phyloP scores from a whole-genome alignment of 2,888 invertebrate species.

The Odontocolon sp. region DNA sequence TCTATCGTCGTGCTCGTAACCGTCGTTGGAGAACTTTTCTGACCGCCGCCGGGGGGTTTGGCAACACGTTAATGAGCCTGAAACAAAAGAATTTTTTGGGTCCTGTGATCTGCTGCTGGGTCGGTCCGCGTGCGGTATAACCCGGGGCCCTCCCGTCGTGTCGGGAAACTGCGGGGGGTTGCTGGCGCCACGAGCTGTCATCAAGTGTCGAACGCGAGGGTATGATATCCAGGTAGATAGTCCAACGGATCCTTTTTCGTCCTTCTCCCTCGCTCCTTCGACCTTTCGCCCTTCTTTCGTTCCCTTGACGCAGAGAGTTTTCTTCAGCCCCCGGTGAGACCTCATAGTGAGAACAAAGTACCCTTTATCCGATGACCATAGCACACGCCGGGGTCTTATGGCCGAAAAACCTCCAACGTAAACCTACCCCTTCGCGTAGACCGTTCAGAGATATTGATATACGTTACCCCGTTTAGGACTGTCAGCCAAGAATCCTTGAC shows the following conservation, averaged over 20 bases:
- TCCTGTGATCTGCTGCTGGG: slow-evolving; percentile 21
- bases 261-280: too few relatives aligned
- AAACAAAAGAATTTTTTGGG: slow-evolving; percentile 78
- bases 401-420: slow-evolving; percentile 25
- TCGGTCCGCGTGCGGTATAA: slow-evolving; percentile 54
- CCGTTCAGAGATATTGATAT: slow-evolving; percentile 3
- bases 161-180: slow-evolving; percentile 77
- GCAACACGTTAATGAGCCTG: slow-evolving; percentile 80
- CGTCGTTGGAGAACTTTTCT: background rate
- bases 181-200: slow-evolving; percentile 81
- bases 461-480: background rate
- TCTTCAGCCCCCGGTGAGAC: slow-evolving; percentile 34
- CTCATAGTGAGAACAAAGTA: slow-evolving; percentile 50
- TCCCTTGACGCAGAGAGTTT: slow-evolving; percentile 11
- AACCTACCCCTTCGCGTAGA: background rate
- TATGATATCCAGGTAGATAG: slow-evolving; percentile 61
- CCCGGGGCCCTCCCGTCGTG: slow-evolving; percentile 71
- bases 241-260: slow-evolving; percentile 13
- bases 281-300: slow-evolving; percentile 12
- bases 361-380: slow-evolving; percentile 30
- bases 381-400: slow-evolving; percentile 9
- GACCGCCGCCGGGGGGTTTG: slow-evolving; percentile 69
- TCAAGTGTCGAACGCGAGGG: slow-evolving; percentile 75
- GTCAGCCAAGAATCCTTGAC: background rate
- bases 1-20: background rate